Conservation (phyloP, 1,140 invertebrate species). For the Stegodyphus dumicola region DNA sequence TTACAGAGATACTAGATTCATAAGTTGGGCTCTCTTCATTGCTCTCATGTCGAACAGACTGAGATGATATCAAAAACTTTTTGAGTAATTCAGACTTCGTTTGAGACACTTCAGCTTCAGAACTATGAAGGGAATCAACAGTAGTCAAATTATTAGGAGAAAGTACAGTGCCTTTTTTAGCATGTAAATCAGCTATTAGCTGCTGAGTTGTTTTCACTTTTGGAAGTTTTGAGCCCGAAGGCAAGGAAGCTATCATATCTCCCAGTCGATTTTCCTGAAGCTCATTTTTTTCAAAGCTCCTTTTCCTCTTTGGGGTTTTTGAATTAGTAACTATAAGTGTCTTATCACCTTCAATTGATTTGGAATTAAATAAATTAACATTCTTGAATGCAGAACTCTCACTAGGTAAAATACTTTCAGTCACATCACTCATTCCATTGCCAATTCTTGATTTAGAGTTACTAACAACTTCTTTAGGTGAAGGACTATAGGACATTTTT, state of each 20-base stretch:
- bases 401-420: conserved; percentile 58
- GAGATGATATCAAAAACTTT: conserved; percentile 71
- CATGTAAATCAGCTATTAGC: conserved; percentile 81
- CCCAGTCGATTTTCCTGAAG: conserved; percentile 73
- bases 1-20: conserved; percentile 40
- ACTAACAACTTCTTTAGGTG: conserved; percentile 17
- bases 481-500: conserved; percentile 69
- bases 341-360: conserved; percentile 35
- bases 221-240: conserved; percentile 72
- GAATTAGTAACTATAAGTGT: conserved; percentile 1
- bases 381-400: conserved; percentile 63
- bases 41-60: conserved; percentile 32
- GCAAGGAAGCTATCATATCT: conserved; percentile 71
- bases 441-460: conserved; percentile 37
- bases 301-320: conserved; percentile 55
- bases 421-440: conserved; percentile 37
- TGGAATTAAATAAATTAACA: conserved; percentile 61
- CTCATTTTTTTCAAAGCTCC: conserved; percentile 63
- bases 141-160: conserved; percentile 67
- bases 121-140: conserved; percentile 67
- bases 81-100: conserved; percentile 74
- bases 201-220: conserved; percentile 88
- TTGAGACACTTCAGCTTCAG: conserved; percentile 66
- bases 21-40: conserved; percentile 49
- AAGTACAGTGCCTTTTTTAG: conserved; percentile 67